Conservation (phyloP, 2,888 invertebrate genomes). For the Cantharis rufa region DNA sequence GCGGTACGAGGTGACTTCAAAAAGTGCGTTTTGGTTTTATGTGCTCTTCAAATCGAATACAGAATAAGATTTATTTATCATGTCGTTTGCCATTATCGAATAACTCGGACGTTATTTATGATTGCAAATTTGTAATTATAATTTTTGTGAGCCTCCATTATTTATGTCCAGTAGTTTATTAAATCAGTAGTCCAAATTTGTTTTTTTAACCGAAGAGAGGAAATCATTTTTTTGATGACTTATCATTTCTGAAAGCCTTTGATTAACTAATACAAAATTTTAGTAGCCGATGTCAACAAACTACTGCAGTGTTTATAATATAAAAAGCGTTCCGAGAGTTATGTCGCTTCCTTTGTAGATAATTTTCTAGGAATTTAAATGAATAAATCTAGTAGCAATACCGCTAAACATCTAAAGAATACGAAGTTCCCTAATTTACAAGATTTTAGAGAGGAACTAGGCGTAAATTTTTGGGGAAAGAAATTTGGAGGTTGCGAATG, state of each 20-base stretch:
- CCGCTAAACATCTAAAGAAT: conserved; percentile 4
- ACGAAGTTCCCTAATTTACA: not conserved
- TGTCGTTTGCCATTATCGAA: not conserved
- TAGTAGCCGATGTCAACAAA: conserved; percentile 14
- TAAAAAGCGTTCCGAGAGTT: conserved; percentile 12
- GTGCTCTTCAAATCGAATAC: not conserved
- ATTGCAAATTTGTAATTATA: not conserved
- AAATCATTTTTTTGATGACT: not conserved
- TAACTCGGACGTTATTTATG: not conserved
- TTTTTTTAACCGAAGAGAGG: not conserved
- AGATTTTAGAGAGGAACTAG: not conserved
- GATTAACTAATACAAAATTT: conserved; percentile 5
- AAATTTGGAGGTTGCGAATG: not conserved
- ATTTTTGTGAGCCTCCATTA: not conserved
- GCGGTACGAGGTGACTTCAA: not conserved
- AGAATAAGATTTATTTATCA: not conserved
- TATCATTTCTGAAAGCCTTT: not conserved
- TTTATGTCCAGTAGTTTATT: not conserved
- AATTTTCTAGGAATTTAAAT: conserved; percentile 18
- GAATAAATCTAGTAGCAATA: conserved; percentile 11
- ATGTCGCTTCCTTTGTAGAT: conserved; percentile 19
- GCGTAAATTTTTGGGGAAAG: not conserved
- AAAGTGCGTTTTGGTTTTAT: not conserved
- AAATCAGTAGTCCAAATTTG: not conserved
- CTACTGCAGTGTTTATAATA: conserved; percentile 9